Base-by-base conservation (phyloP, 2,888 invertebrate species). In the Latrodectus elegans region DNA sequence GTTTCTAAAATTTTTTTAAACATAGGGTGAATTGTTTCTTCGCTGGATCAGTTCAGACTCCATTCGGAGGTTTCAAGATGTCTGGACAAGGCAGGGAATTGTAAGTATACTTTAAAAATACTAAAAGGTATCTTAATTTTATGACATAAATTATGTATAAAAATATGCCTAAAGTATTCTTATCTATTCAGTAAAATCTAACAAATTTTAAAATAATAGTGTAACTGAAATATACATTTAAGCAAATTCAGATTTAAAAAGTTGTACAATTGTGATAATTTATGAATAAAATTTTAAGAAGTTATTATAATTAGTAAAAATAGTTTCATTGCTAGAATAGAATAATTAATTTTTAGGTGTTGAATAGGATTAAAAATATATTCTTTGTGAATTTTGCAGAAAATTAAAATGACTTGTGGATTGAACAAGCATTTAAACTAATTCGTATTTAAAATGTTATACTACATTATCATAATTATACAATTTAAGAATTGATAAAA, bases 31-130 rank as follows among this genome's bases (percentile, higher is more conserved):
- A 89, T 67, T 89, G 89, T 60, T 89, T 79, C 82, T 89, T 90
- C 91, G 94, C 94, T 76, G 93, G 95, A 3, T 92, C 94, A 14
- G 93, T 95, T 1, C 96, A 97, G 92, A 95, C 96, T 68, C 97
- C 97, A 15, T 97, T 97, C 92, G 97, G 97, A 80, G 97, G 97
- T 68, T 97, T 94, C 92, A 97, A 96, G 85, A 90, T 89, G 92
- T 97, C 97, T 52, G 97, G 97, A 77, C 94, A 95, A 90, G 97
- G 97, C 53, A 94, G 97, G 89, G 97, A 97, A 91, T 88, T 90
- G 89, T 88, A 79, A 89, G 89, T 78, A 67, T 11, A 49, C 14
- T 4, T 72, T 8, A 12, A n/a, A n/a, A 72, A 68, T 68, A n/a
- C n/a, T 15, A 49, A 49, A 72, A 14, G 8, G 11, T 0, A 15